Conservation (phyloP, 1,140 invertebrate genomes). For the Trichonephila clavipes region DNA sequence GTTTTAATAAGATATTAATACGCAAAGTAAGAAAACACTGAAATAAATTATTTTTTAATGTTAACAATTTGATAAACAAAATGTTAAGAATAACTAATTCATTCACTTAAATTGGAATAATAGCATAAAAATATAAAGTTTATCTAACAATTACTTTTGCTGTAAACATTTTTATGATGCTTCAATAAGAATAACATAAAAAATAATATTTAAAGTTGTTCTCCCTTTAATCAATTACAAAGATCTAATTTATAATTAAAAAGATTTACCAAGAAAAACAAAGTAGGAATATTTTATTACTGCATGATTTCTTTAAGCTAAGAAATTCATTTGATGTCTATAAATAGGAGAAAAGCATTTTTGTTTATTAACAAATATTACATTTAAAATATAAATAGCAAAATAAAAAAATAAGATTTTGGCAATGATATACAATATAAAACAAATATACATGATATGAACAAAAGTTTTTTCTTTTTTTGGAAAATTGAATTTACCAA, state of each 20-base stretch:
- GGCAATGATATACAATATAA: constrained; percentile 61
- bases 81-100: no score
- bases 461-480: neutral
- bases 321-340: neutral
- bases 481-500: constrained; percentile 45
- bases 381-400: constrained; percentile 50
- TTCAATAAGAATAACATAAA: no score
- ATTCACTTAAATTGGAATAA: neutral
- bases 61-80: no score
- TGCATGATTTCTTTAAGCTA: neutral
- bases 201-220: no score
- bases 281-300: neutral
- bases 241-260: no score
- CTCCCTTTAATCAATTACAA: no score
- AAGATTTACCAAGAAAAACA: no score
- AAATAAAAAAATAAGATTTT: constrained; percentile 59
- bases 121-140: neutral
- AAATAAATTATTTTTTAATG: no score
- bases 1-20: no score
- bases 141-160: neutral
- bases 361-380: constrained; percentile 9
- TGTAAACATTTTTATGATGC: no score
- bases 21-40: no score
- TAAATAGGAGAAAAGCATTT: neutral
- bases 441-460: constrained; percentile 57